phyloP scores from a whole-genome alignment of 1,140 invertebrate species.

The Rhagoletis zephyria region DNA sequence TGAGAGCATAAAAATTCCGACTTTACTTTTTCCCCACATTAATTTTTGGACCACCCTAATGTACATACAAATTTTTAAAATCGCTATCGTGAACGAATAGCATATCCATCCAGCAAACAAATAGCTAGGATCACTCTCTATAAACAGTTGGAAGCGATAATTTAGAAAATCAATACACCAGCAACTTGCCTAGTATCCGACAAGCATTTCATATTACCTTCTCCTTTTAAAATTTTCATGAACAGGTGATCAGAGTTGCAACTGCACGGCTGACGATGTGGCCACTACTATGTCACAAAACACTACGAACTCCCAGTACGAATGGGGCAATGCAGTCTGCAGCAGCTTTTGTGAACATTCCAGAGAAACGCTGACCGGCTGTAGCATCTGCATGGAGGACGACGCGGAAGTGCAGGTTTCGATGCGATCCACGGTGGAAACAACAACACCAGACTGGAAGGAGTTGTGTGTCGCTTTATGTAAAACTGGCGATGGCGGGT shows the following conservation, averaged over 20 bases:
- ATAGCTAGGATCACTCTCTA: no score
- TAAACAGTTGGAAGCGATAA: no score
- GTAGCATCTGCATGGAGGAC: constrained; percentile 59
- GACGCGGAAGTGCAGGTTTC: not conserved
- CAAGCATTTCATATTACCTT: not conserved
- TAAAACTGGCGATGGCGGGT: constrained; percentile 66
- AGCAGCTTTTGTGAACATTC: constrained; percentile 63
- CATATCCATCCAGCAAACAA: no score
- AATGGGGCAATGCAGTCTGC: constrained; percentile 58
- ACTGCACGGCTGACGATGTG: not conserved
- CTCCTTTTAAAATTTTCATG: not conserved
- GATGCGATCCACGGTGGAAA: not conserved
- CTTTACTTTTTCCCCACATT: no score
- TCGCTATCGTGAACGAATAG: no score
- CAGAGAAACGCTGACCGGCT: constrained; percentile 62
- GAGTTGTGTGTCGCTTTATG: constrained; percentile 74
- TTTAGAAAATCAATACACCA: no score
- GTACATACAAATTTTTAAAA: no score
- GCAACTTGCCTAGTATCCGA: not conserved
- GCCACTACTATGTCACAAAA: not conserved
- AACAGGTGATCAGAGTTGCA: constrained; percentile 17
- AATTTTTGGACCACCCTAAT: no score
- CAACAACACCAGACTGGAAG: constrained; percentile 71
- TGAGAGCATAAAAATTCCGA: no score
- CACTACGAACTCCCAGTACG: not conserved